Percentiles rank a stretch among this genome's conserved stretches.
These are phyloP conservation scores for Chrysaora quinquecirrha DNA, from an alignment of 30 jellyfish, hydroid and myxozoan species.

Conservation along the genomic window DNA sequence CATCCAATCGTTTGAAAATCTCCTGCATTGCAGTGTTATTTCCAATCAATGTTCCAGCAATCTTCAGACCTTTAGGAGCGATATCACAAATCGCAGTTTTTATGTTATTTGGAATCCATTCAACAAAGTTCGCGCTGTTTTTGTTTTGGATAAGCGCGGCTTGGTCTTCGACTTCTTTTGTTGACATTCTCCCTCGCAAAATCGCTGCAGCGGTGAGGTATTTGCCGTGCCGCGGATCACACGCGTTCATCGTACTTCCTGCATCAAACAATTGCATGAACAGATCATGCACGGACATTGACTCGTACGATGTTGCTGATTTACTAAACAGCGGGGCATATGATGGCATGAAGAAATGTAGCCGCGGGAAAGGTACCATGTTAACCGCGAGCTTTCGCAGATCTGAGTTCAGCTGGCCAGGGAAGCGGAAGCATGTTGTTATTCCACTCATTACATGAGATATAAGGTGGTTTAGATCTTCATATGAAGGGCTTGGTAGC, in stretches of 20 bases:
- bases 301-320: conserved; percentile 91
- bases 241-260: conserved; percentile 98
- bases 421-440: conserved; percentile 91
- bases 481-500: conserved; percentile 89
- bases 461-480: conserved; percentile 88
- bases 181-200: conserved; percentile 99
- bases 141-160: conserved; percentile 94
- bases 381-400: conserved; percentile 99
- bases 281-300: conserved; percentile 94
- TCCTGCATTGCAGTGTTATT: conserved; percentile 99
- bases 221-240: conserved; percentile 99
- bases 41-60: conserved; percentile 98
- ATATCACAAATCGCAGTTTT: conserved; percentile 99
- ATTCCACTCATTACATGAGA: conserved; percentile 95
- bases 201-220: conserved; percentile 99
- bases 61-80: conserved; percentile 98
- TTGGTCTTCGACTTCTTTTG: conserved; percentile 99
- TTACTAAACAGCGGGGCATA: conserved; percentile 98
- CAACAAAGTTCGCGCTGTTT: conserved; percentile 98
- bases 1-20: conserved; percentile 97
- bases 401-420: conserved; percentile 99
- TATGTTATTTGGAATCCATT: conserved; percentile 99
- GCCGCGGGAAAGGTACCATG: conserved; percentile 99
- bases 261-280: conserved; percentile 97
- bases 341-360: conserved; percentile 99